Evolutionary conservation across 2,888 invertebrate species (phyloP).

Genomic region (Orthosia gracilis): DNA sequence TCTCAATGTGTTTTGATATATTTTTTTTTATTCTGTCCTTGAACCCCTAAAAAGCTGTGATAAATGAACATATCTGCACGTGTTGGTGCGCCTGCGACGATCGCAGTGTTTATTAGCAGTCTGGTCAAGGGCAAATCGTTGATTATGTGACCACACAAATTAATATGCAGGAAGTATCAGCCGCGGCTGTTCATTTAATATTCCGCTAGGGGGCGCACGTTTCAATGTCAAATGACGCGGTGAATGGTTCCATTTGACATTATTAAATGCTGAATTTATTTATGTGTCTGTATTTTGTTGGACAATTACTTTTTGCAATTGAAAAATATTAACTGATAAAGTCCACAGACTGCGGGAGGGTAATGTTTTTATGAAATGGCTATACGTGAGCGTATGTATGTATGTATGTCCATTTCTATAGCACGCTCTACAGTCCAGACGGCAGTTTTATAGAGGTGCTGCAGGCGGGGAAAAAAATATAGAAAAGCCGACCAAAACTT

Average conservation of each 20-base stretch:
- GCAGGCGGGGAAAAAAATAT: too few relatives aligned
- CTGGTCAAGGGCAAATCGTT: conserved; percentile 51
- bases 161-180: conserved; percentile 59
- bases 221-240: conserved; percentile 57
- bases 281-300: not conserved
- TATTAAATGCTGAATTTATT: conserved; percentile 12
- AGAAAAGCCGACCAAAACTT: too few relatives aligned
- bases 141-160: conserved; percentile 36
- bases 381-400: too few relatives aligned
- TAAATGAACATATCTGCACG: conserved; percentile 10
- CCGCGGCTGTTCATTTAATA: conserved; percentile 17
- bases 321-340: not conserved
- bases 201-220: conserved; percentile 33
- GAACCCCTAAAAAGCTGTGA: conserved; percentile 16
- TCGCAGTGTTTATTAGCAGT: conserved; percentile 14
- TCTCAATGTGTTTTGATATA: not conserved
- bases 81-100: conserved; percentile 34
- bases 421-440: too few relatives aligned
- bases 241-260: conserved; percentile 27
- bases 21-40: conserved; percentile 12
- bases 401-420: too few relatives aligned
- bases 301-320: not conserved
- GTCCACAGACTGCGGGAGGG: too few relatives aligned
- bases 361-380: too few relatives aligned
- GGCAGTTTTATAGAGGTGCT: too few relatives aligned